phyloP scores from a whole-genome alignment of 1,140 invertebrate species.

The Acromyrmex echinatior region DNA sequence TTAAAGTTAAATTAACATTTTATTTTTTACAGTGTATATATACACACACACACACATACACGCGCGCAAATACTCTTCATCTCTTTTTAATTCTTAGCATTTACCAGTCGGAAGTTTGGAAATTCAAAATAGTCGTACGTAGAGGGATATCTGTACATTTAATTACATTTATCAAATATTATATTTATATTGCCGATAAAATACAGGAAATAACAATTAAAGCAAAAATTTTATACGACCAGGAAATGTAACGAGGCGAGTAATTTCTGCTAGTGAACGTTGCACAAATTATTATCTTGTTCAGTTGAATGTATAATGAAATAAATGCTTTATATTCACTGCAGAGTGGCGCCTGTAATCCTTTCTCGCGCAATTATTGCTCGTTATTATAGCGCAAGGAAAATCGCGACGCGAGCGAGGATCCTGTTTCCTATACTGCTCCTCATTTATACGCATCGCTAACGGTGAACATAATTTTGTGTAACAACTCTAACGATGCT shows the following conservation, averaged over 20 bases:
- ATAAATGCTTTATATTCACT: background rate
- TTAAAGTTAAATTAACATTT: too few species aligned
- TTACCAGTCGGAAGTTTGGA: too few species aligned
- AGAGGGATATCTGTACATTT: too few species aligned
- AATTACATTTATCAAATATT: background rate
- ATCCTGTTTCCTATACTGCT: constrained; percentile 2
- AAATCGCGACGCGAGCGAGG: constrained; percentile 4
- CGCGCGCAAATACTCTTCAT: too few species aligned
- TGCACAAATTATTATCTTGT: background rate
- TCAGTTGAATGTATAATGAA: background rate
- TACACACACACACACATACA: too few species aligned
- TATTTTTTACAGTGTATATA: too few species aligned
- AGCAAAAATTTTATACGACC: background rate
- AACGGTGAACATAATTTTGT: constrained; percentile 45
- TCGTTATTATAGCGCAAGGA: constrained; percentile 17
- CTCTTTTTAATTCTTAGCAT: too few species aligned
- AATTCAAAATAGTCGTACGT: too few species aligned
- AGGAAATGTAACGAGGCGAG: background rate
- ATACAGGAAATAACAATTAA: background rate
- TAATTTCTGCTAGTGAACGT: background rate
- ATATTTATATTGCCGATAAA: background rate
- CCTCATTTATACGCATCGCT: constrained; percentile 1
- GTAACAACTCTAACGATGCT: constrained; percentile 48
- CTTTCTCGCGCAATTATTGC: constrained; percentile 29
- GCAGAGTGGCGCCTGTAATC: background rate